Evolutionary conservation across 2,888 invertebrate genomes (phyloP), one percentile per base, ranked within the genome.

Genomic region (Drosophila flavopinicola): DNA sequence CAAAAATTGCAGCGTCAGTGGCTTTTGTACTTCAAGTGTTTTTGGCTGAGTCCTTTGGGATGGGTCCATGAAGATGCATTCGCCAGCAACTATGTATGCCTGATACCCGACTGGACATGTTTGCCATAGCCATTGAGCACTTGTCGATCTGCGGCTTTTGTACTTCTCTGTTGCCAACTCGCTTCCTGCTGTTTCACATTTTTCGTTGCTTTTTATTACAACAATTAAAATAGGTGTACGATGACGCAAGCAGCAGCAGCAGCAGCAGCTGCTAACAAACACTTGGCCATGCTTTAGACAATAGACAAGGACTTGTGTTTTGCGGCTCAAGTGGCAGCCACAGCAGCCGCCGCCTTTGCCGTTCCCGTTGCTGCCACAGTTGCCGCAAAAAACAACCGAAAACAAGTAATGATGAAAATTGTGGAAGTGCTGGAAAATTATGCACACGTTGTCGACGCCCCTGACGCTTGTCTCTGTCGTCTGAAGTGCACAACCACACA

Each of bases 1-100:
- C 88, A 82, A 87, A 89, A 89, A 87, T 89, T 89, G 89, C 89
- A 88, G 78, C 88, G 89, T 89, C 88, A 89, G 89, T 80, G 64
- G 87, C 87, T 88, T 87, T 88, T 89, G 74, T 74, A 66, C 57
- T 69, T 85, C 66, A 85, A 82, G 79, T 79, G 80, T 72, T 82
- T 70, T 82, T 70, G 68, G 59, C 27, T 56, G 58, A 33, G 73
- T 67, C 42, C 33, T 61, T 39, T 32, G 15, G 53, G 39, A 32
- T 30, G 20, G 52, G 10, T n/a, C n/a, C 35, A 17, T 17, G 20
- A 38, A 24, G 52, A 44, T 66, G 52, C 48, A 33, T 33, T 25
- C 33, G 5, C 47, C 13, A 47, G 29, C 11, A 41, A 38, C 64
- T 57, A 29, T 42, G 27, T 37, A 20, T 44, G 27, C 1, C 20